Evolutionary conservation across 2,797 vertebrate species (phyloP).

Genomic region (Rhadinocentrus ornatus): DNA sequence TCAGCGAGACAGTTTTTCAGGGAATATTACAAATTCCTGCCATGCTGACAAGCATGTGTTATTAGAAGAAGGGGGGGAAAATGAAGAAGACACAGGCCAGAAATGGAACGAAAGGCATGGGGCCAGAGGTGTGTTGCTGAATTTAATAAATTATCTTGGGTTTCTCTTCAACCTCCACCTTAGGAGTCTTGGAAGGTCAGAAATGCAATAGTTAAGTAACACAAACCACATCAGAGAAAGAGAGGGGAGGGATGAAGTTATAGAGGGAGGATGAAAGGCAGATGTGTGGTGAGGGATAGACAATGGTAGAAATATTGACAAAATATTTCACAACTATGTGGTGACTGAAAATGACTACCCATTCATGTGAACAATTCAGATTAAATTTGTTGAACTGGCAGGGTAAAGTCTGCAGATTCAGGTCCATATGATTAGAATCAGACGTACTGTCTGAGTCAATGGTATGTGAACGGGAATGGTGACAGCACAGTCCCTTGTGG

Average conservation of each 20-base stretch:
- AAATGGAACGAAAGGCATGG: slow-evolving; percentile 11
- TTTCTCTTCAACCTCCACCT: slow-evolving; percentile 41
- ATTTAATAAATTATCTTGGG: slow-evolving; percentile 53
- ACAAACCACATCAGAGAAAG: slow-evolving; percentile 22
- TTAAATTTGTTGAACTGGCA: no score
- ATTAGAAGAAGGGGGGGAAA: slow-evolving; percentile 14
- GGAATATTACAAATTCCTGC: slow-evolving; percentile 37
- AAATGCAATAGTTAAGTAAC: slow-evolving; percentile 20
- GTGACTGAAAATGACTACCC: background rate
- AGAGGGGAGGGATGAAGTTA: background rate
- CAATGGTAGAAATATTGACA: no score
- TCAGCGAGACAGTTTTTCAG: slow-evolving; percentile 2
- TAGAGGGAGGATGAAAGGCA: no score
- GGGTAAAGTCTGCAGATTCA: background rate
- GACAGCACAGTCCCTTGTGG: no score
- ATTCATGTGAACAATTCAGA: no score
- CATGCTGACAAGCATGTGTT: slow-evolving; percentile 21
- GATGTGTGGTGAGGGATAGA: no score
- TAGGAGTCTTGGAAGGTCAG: slow-evolving; percentile 26
- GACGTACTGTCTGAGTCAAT: no score
- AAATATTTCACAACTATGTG: background rate
- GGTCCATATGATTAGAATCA: no score
- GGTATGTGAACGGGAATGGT: no score
- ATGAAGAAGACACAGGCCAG: background rate
- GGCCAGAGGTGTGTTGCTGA: slow-evolving; percentile 26